A percentile compares a stretch with the other conserved stretches of the same genome.
phyloP scores from a whole-genome alignment of 1,140 invertebrate genomes.

The Papilio aristodemus region DNA sequence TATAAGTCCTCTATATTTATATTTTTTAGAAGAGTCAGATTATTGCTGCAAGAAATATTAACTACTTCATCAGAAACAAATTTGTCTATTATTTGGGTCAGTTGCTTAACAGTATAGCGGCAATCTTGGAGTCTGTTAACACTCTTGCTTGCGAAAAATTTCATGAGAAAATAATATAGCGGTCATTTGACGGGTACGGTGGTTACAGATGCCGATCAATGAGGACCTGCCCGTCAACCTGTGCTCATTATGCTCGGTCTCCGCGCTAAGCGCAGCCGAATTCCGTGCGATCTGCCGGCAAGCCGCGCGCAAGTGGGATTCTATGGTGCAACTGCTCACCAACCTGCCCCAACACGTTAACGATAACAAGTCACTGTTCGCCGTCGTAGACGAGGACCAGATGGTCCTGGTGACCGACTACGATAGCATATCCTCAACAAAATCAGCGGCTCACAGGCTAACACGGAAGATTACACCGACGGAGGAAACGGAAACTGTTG shows the following conservation, averaged over 20 bases:
- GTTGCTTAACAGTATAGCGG: too few relatives aligned
- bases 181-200: constrained; percentile 60
- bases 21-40: constrained; percentile 1
- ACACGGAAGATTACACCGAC: constrained; percentile 28
- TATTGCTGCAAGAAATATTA: not conserved
- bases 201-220: constrained; percentile 63
- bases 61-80: not conserved
- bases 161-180: constrained; percentile 36
- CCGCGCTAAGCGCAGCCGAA: constrained; percentile 51
- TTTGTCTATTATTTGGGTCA: too few relatives aligned
- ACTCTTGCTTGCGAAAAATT: not conserved
- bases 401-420: constrained; percentile 43
- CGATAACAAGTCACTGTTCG: constrained; percentile 40
- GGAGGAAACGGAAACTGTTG: constrained; percentile 18
- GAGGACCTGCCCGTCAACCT: constrained; percentile 56
- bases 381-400: constrained; percentile 45
- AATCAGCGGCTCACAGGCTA: constrained; percentile 26
- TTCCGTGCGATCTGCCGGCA: constrained; percentile 55
- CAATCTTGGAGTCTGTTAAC: not conserved
- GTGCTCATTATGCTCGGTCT: constrained; percentile 52
- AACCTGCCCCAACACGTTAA: constrained; percentile 40
- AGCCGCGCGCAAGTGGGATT: constrained; percentile 51
- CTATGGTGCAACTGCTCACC: constrained; percentile 44
- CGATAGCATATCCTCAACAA: constrained; percentile 2
- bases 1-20: too few relatives aligned